phyloP scores from a whole-genome alignment of 1,140 invertebrate species.

The Camponotus vicinus region DNA sequence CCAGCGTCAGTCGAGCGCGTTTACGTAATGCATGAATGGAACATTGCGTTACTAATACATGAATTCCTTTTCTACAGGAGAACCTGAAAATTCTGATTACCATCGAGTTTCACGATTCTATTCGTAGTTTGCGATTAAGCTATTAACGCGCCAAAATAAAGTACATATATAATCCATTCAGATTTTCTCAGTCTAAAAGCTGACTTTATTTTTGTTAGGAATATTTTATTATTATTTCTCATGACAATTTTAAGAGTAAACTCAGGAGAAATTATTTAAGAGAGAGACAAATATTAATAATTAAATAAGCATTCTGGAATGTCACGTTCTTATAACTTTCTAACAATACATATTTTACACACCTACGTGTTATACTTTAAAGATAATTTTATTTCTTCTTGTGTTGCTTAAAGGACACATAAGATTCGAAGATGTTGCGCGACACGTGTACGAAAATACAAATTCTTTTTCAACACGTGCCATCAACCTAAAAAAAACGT shows the following conservation, averaged over 20 bases:
- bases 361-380: neutral
- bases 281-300: neutral
- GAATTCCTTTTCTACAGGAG: slow-evolving; percentile 18
- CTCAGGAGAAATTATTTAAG: neutral
- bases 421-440: neutral
- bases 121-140: slow-evolving; percentile 16
- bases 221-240: neutral
- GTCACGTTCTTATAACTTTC: neutral
- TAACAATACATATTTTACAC: neutral
- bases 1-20: slow-evolving; percentile 34
- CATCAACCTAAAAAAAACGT: neutral
- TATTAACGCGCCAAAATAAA: neutral
- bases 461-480: neutral
- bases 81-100: slow-evolving; percentile 52
- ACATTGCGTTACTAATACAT: slow-evolving; percentile 52
- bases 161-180: neutral
- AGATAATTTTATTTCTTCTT: neutral
- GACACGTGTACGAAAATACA: neutral
- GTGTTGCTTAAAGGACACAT: neutral
- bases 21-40: slow-evolving; percentile 54
- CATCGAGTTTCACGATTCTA: neutral
- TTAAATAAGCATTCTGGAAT: neutral
- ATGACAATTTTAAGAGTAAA: neutral
- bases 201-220: neutral
- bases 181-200: neutral